phyloP scores from a whole-genome alignment of 2,113 vertebrate species.

The Rafetus swinhoei region DNA sequence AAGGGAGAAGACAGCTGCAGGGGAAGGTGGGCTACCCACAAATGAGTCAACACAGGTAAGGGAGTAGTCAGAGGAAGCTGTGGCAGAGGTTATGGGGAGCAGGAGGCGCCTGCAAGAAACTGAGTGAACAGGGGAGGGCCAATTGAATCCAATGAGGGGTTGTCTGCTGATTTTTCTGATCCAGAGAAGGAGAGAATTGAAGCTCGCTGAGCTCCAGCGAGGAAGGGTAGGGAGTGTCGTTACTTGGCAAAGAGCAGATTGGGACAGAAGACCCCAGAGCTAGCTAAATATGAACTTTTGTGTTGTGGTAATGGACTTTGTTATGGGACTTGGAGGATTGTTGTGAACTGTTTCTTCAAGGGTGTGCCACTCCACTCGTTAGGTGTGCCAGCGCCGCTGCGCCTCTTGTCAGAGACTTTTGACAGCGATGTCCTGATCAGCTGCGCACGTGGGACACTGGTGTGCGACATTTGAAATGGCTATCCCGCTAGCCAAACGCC shows the following conservation, averaged over 20 bases:
- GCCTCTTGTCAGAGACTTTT: too few species aligned
- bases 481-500: too few species aligned
- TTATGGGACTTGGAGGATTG: background rate
- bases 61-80: background rate
- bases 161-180: background rate
- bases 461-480: too few species aligned
- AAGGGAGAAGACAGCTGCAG: background rate
- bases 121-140: background rate
- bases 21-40: background rate
- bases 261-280: background rate
- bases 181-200: background rate
- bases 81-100: background rate
- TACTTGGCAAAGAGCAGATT: background rate
- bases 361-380: too few species aligned
- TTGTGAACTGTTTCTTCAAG: background rate
- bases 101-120: background rate
- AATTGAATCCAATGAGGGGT: background rate
- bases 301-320: background rate
- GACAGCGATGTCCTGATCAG: too few species aligned
- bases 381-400: too few species aligned
- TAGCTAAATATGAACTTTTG: background rate
- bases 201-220: background rate
- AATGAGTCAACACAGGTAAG: background rate
- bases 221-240: background rate
- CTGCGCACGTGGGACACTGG: too few species aligned